Evolutionary conservation across 2,888 invertebrate genomes (phyloP), one percentile per base, ranked within the genome.

Genomic region (Temnothorax rugatulus): DNA sequence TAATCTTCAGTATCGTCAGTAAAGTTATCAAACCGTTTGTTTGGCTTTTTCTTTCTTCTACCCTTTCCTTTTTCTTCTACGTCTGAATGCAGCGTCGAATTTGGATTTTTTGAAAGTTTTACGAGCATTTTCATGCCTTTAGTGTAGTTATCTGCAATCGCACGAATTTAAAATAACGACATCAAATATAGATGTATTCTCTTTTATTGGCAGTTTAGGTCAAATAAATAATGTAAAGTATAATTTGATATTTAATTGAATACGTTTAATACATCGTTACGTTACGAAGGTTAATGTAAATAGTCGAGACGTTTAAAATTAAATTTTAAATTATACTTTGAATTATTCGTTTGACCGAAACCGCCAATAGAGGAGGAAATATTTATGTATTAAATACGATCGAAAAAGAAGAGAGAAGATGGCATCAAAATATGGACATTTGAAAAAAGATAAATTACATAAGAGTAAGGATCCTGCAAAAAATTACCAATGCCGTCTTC

Each of bases 41-140:
- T 64, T n/a, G 63, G 34, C 7, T 64, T 64, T 21, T 21, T 64
- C n/a, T 5, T 38, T 38, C 38, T 34, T 64, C n/a, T 38, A n/a
- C 38, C 38, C 7, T 64, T 64, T n/a, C 38, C 38, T 64, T 38
- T 63, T 63, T 63, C 63, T 38, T 63, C 38, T 63, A 38, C 1
- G n/a, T 63, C 63, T 5, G 63, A 63, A 64, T n/a, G n/a, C 13
- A 64, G n/a, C 34, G 38, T n/a, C 38, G n/a, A 34, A 64, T 41
- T 64, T n/a, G 38, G 63, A 64, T 64, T 38, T 64, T 64, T 64
- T 11, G 63, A n/a, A n/a, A 64, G 2, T 21, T 64, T 64, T n/a
- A 63, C 11, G 11, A 64, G 63, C 63, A 64, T 64, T 64, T 7
- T 64, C 63, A 41, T 38, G n/a, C 63, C 63, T 0, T 21, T 34